Percentiles rank a stretch among this genome's conserved stretches.
Conservation (phyloP, 2,888 invertebrate species). For the Piscicola geometra region DNA sequence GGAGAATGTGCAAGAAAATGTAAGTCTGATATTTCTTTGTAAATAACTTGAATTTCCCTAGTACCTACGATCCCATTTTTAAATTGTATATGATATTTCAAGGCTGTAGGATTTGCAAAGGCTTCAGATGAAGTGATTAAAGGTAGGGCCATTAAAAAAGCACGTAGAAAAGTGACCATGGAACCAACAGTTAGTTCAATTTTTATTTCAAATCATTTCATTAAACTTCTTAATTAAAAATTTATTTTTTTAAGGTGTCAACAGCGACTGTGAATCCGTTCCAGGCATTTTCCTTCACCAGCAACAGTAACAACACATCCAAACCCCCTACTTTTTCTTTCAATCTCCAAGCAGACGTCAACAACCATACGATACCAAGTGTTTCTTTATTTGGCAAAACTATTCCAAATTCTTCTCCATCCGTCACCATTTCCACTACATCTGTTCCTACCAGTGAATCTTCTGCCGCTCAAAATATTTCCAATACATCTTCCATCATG, state of each 20-base stretch:
- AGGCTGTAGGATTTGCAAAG: conserved; percentile 67
- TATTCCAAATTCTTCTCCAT: too few relatives aligned
- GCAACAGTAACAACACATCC: conserved; percentile 41
- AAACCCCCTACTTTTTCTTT: neutral
- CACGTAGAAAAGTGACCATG: conserved; percentile 63
- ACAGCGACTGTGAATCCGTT: neutral
- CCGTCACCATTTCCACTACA: too few relatives aligned
- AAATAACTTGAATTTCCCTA: neutral
- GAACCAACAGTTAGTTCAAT: conserved; percentile 14
- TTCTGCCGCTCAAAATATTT: too few relatives aligned
- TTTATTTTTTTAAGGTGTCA: too few relatives aligned
- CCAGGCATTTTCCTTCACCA: conserved; percentile 14
- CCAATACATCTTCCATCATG: too few relatives aligned
- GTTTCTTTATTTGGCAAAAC: too few relatives aligned
- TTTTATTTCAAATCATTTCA: too few relatives aligned
- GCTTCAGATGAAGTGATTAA: conserved; percentile 68
- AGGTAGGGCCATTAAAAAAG: conserved; percentile 73
- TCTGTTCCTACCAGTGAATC: too few relatives aligned
- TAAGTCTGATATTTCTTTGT: neutral
- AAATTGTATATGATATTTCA: too few relatives aligned
- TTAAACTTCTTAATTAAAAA: too few relatives aligned
- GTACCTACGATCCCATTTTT: too few relatives aligned
- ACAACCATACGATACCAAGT: neutral
- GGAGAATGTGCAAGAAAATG: conserved; percentile 48
- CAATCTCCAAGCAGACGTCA: neutral